Percentiles rank a stretch among this genome's conserved stretches.
Conservation (phyloP, 2,888 invertebrate species). For the Tortricodes alternella region DNA sequence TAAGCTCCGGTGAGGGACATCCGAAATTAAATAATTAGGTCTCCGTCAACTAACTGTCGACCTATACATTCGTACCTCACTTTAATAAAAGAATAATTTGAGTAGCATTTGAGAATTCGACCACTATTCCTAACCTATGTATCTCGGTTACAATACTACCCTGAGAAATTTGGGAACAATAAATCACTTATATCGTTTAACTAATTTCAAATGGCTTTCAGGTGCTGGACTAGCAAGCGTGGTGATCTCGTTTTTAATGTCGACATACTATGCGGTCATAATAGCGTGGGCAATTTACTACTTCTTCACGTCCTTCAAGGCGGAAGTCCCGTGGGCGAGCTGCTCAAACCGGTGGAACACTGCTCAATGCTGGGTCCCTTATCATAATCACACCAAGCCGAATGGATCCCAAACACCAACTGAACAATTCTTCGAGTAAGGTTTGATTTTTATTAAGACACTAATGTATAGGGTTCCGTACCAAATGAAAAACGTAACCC, state of each 20-base stretch:
- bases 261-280: conserved; percentile 97
- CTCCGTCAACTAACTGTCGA: too few species aligned
- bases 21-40: too few species aligned
- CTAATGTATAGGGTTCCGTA: too few species aligned
- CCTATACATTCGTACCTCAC: too few species aligned
- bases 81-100: too few species aligned
- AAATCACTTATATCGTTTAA: too few species aligned
- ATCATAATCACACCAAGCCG: conserved; percentile 86
- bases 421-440: conserved; percentile 96
- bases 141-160: too few species aligned
- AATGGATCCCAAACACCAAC: conserved; percentile 91
- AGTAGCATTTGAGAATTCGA: too few species aligned
- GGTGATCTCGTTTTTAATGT: conserved; percentile 96
- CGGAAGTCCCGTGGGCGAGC: conserved; percentile 94
- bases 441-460: conserved; percentile 39
- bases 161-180: too few species aligned
- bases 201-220: conserved; percentile 62
- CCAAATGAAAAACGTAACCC: too few species aligned
- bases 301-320: conserved; percentile 94
- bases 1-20: too few species aligned
- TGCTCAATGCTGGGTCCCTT: conserved; percentile 90
- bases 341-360: conserved; percentile 95
- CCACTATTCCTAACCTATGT: too few species aligned
- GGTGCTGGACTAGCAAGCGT: conserved; percentile 97
- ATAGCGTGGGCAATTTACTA: conserved; percentile 97